Evolutionary conservation across 2,113 vertebrate genomes (phyloP), one percentile per base, ranked within the genome.

Genomic region (Pachycephala philippinensis): DNA sequence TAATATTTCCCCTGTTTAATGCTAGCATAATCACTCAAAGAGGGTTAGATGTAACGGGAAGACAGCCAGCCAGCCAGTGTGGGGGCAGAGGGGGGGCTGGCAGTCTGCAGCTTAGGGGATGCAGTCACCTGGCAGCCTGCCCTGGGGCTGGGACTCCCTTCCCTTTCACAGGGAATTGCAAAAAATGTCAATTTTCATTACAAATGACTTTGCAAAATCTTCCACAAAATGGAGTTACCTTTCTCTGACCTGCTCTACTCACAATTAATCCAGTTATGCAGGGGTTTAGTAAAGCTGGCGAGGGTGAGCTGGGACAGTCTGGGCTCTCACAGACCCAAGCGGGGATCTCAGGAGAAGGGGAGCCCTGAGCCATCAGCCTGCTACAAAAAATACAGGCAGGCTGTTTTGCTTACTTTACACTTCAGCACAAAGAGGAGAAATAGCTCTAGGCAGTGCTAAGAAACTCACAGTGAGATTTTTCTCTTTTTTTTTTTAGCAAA

Each of bases 151-250:
- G 68, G 68, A 77, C 54, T 95, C 71, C 84, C 89, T 80, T 90
- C 14, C 50, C 82, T 92, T 88, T 80, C 74, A 68, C 0, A 22
- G 54, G 20, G 11, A 81, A 90, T 70, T 77, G 82, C 35, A 86
- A 86, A 84, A 87, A 54, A 56, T 9, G 26, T 87, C 87, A 80
- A 40, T 86, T 96, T 77, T 84, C 68, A 64, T 88, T 77, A 86
- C n/a, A 84, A 87, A 92, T 84, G 50, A 92, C 93, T 95, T 93
- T 68, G 89, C 47, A 83, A 94, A 96, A 93, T 86, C 90, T 91
- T 88, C 59, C 35, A 21, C 35, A 59, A 77, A 91, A 88, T 44
- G 64, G 76, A 95, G 82, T 86, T 95, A 81, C 59, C 76, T 86
- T 83, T 63, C 28, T 37, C 63, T 88, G 88, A 63, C 71, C 87